Conservation (phyloP, 2,113 vertebrate species). For the Archocentrus centrarchus region DNA sequence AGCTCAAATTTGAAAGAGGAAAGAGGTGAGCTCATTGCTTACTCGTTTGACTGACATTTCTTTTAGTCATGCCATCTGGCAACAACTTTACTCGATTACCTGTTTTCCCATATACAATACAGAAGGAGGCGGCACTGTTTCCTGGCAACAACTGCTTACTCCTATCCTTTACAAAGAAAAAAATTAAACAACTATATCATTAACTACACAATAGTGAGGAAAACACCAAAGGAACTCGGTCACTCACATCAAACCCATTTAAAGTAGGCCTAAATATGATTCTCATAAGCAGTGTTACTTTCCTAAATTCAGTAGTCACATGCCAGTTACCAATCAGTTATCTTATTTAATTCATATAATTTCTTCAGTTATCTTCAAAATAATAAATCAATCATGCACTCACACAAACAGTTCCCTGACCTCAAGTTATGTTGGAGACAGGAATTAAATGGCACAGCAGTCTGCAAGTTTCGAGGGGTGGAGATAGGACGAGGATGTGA, state of each 20-base stretch:
- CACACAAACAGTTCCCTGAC: no score
- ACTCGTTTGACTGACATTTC: background rate
- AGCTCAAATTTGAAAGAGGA: background rate
- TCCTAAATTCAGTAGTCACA: background rate
- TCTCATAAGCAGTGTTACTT: background rate
- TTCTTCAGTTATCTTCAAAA: no score
- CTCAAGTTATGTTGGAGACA: no score
- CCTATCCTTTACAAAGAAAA: background rate
- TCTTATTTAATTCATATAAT: no score
- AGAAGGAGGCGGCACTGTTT: conserved; percentile 4
- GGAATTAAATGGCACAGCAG: background rate
- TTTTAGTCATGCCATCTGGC: background rate
- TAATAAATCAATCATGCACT: no score
- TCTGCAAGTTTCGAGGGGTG: background rate
- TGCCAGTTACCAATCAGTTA: background rate
- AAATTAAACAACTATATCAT: background rate
- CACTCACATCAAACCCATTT: background rate
- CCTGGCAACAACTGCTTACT: conserved; percentile 1
- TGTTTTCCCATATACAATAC: background rate
- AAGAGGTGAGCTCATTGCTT: background rate
- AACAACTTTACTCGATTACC: background rate
- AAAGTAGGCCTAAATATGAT: background rate
- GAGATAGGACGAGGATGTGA: background rate
- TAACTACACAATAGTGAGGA: background rate
- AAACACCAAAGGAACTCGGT: background rate